Evolutionary conservation across 1,140 invertebrate species (phyloP).

Genomic region (Anastrepha obliqua): DNA sequence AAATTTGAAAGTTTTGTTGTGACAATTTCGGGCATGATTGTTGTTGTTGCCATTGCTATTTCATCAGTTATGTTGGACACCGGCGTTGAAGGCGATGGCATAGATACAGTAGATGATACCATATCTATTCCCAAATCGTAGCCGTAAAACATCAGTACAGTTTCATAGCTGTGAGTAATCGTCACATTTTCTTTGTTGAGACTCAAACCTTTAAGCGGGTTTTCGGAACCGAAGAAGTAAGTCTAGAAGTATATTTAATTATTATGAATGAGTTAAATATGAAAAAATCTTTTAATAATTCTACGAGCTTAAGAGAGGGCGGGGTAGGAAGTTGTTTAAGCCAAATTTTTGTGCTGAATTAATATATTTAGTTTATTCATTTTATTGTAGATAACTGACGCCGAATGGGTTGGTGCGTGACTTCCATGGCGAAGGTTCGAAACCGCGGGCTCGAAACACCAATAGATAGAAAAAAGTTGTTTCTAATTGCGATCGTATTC

Average conservation of each 20-base stretch:
- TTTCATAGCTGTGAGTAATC: constrained; percentile 81
- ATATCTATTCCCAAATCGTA: constrained; percentile 79
- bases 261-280: constrained; percentile 16
- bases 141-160: constrained; percentile 84
- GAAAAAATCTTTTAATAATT: background rate
- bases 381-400: no score
- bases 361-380: no score
- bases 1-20: constrained; percentile 49
- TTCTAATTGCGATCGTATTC: no score
- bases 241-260: constrained; percentile 77
- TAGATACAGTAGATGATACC: constrained; percentile 63
- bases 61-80: constrained; percentile 56
- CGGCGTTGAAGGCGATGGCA: constrained; percentile 57
- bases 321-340: no score
- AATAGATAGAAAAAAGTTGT: no score
- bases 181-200: constrained; percentile 85
- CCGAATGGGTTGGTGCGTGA: no score
- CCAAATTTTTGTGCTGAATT: no score
- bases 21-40: constrained; percentile 31
- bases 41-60: constrained; percentile 59
- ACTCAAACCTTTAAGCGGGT: constrained; percentile 85
- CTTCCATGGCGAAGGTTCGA: no score
- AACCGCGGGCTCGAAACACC: no score
- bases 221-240: constrained; percentile 86
- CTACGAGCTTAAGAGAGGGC: no score